Conservation (phyloP, 2,113 vertebrate genomes). For the Misgurnus mizolepis region DNA sequence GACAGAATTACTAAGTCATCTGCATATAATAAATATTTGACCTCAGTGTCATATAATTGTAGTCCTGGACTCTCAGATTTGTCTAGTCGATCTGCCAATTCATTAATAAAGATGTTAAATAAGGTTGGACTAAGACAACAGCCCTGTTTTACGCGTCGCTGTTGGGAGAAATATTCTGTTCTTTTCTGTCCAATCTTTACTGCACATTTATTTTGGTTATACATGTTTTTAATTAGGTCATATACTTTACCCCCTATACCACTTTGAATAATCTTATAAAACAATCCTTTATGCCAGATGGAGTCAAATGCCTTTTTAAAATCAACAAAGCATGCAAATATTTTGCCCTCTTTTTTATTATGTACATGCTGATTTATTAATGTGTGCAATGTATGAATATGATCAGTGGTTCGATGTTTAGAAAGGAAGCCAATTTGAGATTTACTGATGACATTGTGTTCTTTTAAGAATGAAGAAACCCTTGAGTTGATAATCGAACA, state of each 20-base stretch:
- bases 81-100: constrained; percentile 11
- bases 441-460: too few species aligned
- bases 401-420: too few species aligned
- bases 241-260: constrained; percentile 1
- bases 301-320: too few species aligned
- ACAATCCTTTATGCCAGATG: not conserved
- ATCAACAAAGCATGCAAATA: too few species aligned
- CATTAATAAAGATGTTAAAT: not conserved
- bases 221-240: constrained; percentile 13
- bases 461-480: too few species aligned
- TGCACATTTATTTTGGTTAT: not conserved
- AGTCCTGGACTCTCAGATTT: constrained; percentile 4
- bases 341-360: too few species aligned
- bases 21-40: constrained; percentile 1
- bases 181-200: not conserved
- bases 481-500: too few species aligned
- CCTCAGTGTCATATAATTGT: not conserved
- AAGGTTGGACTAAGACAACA: not conserved
- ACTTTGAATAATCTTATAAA: not conserved
- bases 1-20: not conserved
- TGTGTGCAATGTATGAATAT: too few species aligned
- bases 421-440: too few species aligned
- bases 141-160: not conserved
- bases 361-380: too few species aligned
- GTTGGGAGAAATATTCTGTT: not conserved